Conservation (phyloP, 1,140 invertebrate species). For the Neodiprion pinetum region DNA sequence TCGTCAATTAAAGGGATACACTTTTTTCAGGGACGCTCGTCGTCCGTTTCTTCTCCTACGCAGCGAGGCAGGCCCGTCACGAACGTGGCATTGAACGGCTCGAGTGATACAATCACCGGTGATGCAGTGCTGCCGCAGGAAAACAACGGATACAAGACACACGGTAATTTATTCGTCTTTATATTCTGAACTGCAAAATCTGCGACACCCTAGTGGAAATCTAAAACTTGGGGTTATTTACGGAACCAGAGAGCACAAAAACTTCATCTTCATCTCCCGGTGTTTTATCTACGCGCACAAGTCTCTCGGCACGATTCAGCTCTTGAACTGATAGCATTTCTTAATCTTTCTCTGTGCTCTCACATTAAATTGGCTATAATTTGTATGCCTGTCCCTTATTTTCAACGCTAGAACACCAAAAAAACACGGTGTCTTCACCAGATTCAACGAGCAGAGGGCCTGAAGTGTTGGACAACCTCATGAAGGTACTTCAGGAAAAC, state of each 20-base stretch:
- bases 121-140: constrained; percentile 58
- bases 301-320: too few relatives aligned
- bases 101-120: constrained; percentile 56
- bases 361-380: too few relatives aligned
- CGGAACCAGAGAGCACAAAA: background rate
- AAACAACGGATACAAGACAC: constrained; percentile 59
- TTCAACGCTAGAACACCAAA: too few relatives aligned
- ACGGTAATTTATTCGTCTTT: constrained; percentile 35
- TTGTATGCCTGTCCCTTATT: too few relatives aligned
- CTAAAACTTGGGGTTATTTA: background rate
- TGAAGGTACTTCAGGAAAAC: constrained; percentile 49
- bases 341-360: too few relatives aligned
- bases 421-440: constrained; percentile 40
- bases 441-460: constrained; percentile 48
- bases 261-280: constrained; percentile 1
- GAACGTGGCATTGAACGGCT: constrained; percentile 56
- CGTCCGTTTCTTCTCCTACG: constrained; percentile 60
- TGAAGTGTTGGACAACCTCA: constrained; percentile 55
- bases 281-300: background rate
- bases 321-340: too few relatives aligned
- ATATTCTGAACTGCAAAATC: background rate
- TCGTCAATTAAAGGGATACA: background rate
- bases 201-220: background rate
- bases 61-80: constrained; percentile 53
- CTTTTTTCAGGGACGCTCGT: constrained; percentile 54